Conservation (phyloP, 2,113 vertebrate genomes). For the Forbesichthys papilliferus region DNA sequence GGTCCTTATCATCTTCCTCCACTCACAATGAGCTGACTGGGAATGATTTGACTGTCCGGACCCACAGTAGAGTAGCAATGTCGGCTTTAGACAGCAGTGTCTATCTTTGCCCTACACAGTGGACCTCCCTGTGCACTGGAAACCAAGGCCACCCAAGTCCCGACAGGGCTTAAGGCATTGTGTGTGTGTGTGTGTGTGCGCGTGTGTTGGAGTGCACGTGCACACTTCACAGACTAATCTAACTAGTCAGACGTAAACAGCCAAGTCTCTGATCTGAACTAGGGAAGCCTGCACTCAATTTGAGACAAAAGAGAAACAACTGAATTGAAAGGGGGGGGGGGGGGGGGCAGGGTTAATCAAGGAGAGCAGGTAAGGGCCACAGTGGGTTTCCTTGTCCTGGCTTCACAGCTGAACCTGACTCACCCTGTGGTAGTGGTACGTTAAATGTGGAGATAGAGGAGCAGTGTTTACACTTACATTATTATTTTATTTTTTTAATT, state of each 20-base stretch:
- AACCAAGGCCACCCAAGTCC: slow-evolving; percentile 73
- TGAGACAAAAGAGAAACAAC: slow-evolving; percentile 46
- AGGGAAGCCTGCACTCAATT: slow-evolving; percentile 62
- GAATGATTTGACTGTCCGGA: slow-evolving; percentile 66
- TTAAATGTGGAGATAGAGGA: slow-evolving; percentile 33
- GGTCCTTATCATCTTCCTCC: slow-evolving; percentile 42
- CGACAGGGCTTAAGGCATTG: slow-evolving; percentile 27
- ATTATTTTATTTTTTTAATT: no score
- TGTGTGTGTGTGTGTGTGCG: slow-evolving; percentile 33
- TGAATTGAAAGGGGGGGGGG: slow-evolving; percentile 10
- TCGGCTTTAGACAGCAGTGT: slow-evolving; percentile 59
- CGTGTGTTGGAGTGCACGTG: not conserved
- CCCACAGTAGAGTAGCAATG: slow-evolving; percentile 61
- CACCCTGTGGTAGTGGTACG: slow-evolving; percentile 37
- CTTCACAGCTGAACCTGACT: slow-evolving; percentile 49
- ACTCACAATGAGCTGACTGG: slow-evolving; percentile 47
- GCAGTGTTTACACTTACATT: slow-evolving; percentile 5
- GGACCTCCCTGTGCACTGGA: slow-evolving; percentile 64
- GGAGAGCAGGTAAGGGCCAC: slow-evolving; percentile 33
- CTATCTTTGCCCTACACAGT: slow-evolving; percentile 53
- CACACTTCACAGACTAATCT: not conserved
- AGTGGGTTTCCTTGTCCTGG: slow-evolving; percentile 47
- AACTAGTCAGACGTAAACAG: slow-evolving; percentile 37
- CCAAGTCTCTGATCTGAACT: slow-evolving; percentile 48
- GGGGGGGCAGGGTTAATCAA: not conserved